These are phyloP conservation scores for Dimorphilus gyrociliatus DNA, from an alignment of 2,888 invertebrate species.

Conservation along the genomic window DNA sequence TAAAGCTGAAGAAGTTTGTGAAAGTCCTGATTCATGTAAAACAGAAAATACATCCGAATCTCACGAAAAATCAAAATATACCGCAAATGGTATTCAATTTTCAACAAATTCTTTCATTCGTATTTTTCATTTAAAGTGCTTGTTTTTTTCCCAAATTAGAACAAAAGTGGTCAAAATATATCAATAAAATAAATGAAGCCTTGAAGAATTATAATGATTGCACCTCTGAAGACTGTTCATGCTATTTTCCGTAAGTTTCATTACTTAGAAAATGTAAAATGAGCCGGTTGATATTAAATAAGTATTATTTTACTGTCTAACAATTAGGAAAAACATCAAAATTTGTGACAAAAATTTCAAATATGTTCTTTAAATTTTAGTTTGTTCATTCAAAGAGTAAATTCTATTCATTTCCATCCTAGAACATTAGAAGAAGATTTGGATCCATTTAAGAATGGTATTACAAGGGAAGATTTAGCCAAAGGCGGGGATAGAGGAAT, in stretches of 20 bases:
- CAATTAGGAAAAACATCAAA: too few relatives aligned
- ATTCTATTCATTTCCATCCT: constrained; percentile 10
- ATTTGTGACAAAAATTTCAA: too few relatives aligned
- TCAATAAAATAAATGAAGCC: constrained; percentile 21
- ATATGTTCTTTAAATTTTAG: neutral
- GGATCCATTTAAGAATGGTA: constrained; percentile 51
- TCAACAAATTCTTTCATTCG: too few relatives aligned
- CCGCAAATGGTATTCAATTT: too few relatives aligned
- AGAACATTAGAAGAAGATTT: constrained; percentile 54
- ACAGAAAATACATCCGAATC: too few relatives aligned
- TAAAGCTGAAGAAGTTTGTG: too few relatives aligned
- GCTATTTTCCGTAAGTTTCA: constrained; percentile 21
- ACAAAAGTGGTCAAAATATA: constrained; percentile 27
- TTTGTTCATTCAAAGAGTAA: neutral
- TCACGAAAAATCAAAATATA: too few relatives aligned
- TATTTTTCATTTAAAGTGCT: too few relatives aligned
- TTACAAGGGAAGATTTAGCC: constrained; percentile 50
- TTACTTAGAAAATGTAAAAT: neutral
- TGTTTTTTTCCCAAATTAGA: too few relatives aligned
- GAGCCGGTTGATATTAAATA: neutral
- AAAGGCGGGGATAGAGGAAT: constrained; percentile 50
- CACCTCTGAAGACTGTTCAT: constrained; percentile 19
- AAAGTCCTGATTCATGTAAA: too few relatives aligned
- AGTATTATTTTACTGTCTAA: too few relatives aligned
- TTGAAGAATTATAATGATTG: constrained; percentile 22